A percentile compares a stretch with the other conserved stretches of the same genome.
These are phyloP conservation scores for Ageneiosus marmoratus DNA, from an alignment of 2,113 vertebrate genomes.

Conservation along the genomic window DNA sequence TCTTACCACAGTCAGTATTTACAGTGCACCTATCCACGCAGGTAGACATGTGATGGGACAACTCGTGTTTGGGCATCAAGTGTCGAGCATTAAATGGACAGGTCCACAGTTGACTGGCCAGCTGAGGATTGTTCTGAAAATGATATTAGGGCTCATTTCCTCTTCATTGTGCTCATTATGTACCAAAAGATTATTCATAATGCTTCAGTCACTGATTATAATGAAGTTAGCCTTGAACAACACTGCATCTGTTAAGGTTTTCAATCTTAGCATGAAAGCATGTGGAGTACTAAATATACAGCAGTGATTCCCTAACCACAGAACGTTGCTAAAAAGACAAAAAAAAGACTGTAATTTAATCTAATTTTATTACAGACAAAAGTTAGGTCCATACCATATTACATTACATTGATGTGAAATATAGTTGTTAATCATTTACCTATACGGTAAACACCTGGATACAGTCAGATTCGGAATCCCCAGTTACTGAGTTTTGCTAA, in stretches of 20 bases:
- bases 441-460: too few species aligned
- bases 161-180: not conserved
- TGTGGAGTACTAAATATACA: not conserved
- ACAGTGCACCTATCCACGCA: conserved; percentile 64
- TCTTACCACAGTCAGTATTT: conserved; percentile 55
- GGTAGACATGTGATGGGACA: conserved; percentile 67
- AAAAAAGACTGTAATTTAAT: too few species aligned
- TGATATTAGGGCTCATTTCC: not conserved
- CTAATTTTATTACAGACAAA: too few species aligned
- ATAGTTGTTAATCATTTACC: too few species aligned
- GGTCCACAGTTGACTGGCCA: conserved; percentile 69
- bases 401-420: too few species aligned
- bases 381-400: too few species aligned
- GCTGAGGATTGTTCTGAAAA: conserved; percentile 73
- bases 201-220: too few species aligned
- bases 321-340: too few species aligned
- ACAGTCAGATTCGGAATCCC: too few species aligned
- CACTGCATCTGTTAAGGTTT: not conserved
- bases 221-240: not conserved
- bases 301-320: not conserved
- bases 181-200: not conserved
- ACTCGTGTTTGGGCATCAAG: conserved; percentile 68
- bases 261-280: not conserved
- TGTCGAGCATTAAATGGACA: conserved; percentile 85
- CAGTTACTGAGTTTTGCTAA: too few species aligned